Percentiles rank a stretch among this genome's conserved stretches.
Conservation (phyloP, 2,888 invertebrate species). For the Salpingus planirostris region DNA sequence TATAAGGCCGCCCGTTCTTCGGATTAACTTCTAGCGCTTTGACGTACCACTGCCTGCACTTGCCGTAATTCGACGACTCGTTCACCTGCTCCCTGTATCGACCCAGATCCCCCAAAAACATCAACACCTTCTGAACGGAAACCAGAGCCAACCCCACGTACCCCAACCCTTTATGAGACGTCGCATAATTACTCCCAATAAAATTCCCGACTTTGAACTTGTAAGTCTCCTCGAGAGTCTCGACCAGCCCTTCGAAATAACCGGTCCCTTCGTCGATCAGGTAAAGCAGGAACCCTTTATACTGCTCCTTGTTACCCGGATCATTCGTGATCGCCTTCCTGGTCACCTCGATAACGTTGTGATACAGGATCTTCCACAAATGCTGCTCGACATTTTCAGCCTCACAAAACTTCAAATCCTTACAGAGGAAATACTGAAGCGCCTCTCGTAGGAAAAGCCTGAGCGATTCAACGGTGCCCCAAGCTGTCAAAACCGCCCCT, state of each 20-base stretch:
- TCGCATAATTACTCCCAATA: constrained; percentile 49
- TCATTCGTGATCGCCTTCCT: constrained; percentile 59
- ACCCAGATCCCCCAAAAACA: constrained; percentile 87
- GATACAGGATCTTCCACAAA: constrained; percentile 86
- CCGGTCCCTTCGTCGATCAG: constrained; percentile 71
- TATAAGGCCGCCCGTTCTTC: constrained; percentile 90
- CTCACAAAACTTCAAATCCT: constrained; percentile 80
- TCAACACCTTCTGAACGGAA: constrained; percentile 77
- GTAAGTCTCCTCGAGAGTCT: constrained; percentile 64
- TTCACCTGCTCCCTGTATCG: constrained; percentile 82
- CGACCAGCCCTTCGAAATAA: constrained; percentile 70
- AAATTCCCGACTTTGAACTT: constrained; percentile 61
- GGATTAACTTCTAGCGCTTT: constrained; percentile 91
- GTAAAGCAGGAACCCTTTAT: constrained; percentile 54
- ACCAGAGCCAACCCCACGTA: constrained; percentile 68
- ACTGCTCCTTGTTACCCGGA: constrained; percentile 53
- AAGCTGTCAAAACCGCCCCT: constrained; percentile 53
- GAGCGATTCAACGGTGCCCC: constrained; percentile 54
- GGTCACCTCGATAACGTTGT: constrained; percentile 77
- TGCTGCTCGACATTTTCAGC: constrained; percentile 80
- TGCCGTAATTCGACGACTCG: constrained; percentile 71
- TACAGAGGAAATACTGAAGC: constrained; percentile 57
- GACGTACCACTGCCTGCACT: constrained; percentile 79
- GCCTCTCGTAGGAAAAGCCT: constrained; percentile 60
- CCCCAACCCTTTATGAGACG: constrained; percentile 54